Evolutionary conservation across 2,888 invertebrate genomes (phyloP).

Genomic region (Ophion costatus): DNA sequence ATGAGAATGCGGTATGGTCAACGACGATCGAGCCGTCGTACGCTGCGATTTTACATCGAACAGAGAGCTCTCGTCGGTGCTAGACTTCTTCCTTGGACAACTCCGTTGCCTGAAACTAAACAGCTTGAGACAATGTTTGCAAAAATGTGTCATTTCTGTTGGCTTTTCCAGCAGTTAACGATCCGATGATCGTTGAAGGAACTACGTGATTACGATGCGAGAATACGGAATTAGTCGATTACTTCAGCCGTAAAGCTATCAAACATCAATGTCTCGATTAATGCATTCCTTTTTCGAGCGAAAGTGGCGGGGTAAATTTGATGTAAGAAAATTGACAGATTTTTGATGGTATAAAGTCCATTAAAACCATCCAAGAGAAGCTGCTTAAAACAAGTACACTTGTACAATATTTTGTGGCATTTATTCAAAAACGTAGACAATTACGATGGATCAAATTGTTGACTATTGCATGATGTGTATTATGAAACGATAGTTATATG

Average conservation of each 20-base stretch:
- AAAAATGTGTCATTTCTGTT: not conserved
- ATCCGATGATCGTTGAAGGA: not conserved
- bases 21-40: conserved; percentile 11
- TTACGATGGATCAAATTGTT: no score
- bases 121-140: not conserved
- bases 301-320: no score
- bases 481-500: no score
- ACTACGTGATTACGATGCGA: not conserved
- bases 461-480: no score
- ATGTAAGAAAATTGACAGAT: no score
- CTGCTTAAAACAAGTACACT: no score
- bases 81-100: not conserved
- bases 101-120: not conserved
- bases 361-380: no score
- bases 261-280: no score
- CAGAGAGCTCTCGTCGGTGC: conserved; percentile 1
- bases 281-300: no score
- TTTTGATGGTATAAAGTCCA: no score
- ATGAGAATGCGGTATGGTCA: conserved; percentile 51
- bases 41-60: not conserved
- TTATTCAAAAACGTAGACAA: no score
- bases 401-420: no score
- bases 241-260: not conserved
- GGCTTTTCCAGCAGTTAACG: not conserved
- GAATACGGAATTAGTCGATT: not conserved